phyloP scores from a whole-genome alignment of 2,888 invertebrate genomes.

The Caenorhabditis parvicauda region DNA sequence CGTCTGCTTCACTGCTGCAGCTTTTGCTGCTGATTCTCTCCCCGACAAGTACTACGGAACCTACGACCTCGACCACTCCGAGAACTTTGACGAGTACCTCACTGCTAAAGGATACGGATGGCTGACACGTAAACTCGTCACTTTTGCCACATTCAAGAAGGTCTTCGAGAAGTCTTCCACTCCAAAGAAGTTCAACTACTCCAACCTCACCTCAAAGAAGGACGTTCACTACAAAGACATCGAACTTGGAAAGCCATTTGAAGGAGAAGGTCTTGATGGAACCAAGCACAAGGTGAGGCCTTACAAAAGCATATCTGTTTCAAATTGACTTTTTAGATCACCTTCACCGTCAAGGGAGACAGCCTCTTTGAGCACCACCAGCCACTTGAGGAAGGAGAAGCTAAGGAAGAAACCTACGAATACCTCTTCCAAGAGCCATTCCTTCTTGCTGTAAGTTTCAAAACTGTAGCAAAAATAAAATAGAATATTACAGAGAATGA shows the following conservation, averaged over 20 bases:
- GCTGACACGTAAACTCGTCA: conserved; percentile 51
- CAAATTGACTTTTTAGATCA: conserved; percentile 48
- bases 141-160: conserved; percentile 51
- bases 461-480: not conserved
- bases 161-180: conserved; percentile 31
- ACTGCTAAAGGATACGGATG: conserved; percentile 50
- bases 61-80: conserved; percentile 46
- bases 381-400: conserved; percentile 38
- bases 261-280: conserved; percentile 56
- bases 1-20: conserved; percentile 15
- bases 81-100: conserved; percentile 54
- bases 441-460: conserved; percentile 46
- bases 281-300: conserved; percentile 48
- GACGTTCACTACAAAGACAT: conserved; percentile 54
- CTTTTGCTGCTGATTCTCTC: conserved; percentile 19
- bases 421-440: conserved; percentile 48
- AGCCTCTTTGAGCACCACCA: conserved; percentile 46
- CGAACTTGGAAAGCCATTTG: conserved; percentile 49
- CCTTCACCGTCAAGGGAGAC: conserved; percentile 41
- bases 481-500: conserved; percentile 44
- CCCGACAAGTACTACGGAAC: conserved; percentile 51
- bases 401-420: conserved; percentile 58
- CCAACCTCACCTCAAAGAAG: conserved; percentile 56
- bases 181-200: conserved; percentile 34
- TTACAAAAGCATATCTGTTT: too few species aligned